Evolutionary conservation across 2,797 vertebrate species (phyloP).

Genomic region (Scolopax rusticola): DNA sequence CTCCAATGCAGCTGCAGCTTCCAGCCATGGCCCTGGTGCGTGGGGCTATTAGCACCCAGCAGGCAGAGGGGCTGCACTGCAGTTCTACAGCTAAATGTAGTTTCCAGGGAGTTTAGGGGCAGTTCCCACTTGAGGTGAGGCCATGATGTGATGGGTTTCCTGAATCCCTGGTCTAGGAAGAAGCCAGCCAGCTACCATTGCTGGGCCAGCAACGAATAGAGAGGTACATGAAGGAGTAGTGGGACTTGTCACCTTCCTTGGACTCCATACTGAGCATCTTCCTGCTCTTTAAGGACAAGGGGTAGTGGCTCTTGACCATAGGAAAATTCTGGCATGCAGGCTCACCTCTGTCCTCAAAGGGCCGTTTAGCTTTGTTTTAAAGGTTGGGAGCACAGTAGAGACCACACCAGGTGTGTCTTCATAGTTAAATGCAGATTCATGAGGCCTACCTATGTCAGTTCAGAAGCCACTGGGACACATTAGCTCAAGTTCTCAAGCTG

Average conservation of each 20-base stretch:
- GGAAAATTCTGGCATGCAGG: background rate
- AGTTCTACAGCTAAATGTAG: background rate
- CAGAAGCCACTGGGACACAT: background rate
- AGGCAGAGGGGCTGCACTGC: background rate
- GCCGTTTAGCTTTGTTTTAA: background rate
- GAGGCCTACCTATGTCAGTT: background rate
- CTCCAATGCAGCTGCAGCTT: fast-evolving
- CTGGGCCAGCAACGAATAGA: background rate
- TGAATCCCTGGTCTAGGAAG: background rate
- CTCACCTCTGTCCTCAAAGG: background rate
- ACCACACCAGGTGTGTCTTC: background rate
- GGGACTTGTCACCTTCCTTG: background rate
- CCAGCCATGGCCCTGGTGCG: fast-evolving
- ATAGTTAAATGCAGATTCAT: background rate
- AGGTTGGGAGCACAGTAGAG: background rate
- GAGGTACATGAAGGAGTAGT: background rate
- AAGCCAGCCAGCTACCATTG: background rate
- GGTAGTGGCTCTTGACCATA: background rate
- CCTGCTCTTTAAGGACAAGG: background rate
- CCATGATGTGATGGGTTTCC: fast-evolving
- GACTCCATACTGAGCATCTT: background rate
- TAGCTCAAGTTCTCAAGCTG: background rate
- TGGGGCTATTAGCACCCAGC: fast-evolving
- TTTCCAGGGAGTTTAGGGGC: background rate
- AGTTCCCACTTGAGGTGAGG: background rate